A percentile compares a stretch with the other conserved stretches of the same genome.
These are phyloP conservation scores for Okamejei kenojei DNA, from an alignment of 2,797 vertebrate genomes.

Conservation along the genomic window DNA sequence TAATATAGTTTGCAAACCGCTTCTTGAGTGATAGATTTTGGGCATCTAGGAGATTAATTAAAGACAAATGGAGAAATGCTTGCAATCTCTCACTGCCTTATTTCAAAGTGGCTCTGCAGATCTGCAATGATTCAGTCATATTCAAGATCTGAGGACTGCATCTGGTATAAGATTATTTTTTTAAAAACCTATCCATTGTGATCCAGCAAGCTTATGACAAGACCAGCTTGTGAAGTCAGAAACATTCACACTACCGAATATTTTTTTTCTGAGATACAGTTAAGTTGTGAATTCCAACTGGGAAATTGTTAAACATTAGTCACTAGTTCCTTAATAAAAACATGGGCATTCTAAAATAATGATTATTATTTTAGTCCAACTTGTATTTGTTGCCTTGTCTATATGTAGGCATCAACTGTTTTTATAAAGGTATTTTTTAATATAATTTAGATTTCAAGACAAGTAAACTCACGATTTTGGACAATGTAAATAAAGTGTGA, in stretches of 20 bases:
- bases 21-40: background rate
- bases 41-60: background rate
- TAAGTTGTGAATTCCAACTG: background rate
- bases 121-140: background rate
- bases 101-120: background rate
- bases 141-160: background rate
- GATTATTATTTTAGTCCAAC: slow-evolving; percentile 26
- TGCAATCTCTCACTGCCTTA: background rate
- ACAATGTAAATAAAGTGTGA: background rate
- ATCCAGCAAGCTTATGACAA: background rate
- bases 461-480: background rate
- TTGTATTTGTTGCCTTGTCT: background rate
- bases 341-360: slow-evolving; percentile 1
- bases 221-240: background rate
- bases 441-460: background rate
- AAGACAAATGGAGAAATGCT: background rate
- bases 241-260: background rate
- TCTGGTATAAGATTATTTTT: background rate
- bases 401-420: background rate
- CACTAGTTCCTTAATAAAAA: background rate
- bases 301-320: slow-evolving; percentile 25
- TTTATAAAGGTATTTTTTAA: background rate
- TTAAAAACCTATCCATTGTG: background rate
- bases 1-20: background rate
- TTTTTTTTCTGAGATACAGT: slow-evolving; percentile 20